These are phyloP conservation scores for Boulengeromyrus knoepffleri DNA, from an alignment of 2,113 vertebrate species.

Conservation along the genomic window DNA sequence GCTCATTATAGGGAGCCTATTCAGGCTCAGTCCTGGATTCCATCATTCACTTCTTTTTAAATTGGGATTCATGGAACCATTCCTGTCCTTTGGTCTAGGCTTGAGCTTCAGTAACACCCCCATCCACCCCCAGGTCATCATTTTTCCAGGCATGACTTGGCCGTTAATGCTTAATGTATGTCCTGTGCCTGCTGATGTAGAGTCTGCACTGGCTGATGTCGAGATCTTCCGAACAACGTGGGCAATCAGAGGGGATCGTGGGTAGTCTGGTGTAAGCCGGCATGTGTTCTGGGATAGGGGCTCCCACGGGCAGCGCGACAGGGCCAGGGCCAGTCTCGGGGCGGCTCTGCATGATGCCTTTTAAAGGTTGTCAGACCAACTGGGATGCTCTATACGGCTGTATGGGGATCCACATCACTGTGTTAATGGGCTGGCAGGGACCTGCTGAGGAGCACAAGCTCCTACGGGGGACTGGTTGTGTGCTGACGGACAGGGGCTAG, in stretches of 20 bases:
- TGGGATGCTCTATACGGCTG: background rate
- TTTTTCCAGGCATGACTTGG: conserved; percentile 12
- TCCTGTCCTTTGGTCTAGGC: conserved; percentile 6
- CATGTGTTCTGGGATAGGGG: background rate
- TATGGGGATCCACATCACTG: background rate
- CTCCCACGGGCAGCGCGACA: background rate
- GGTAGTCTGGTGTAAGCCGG: background rate
- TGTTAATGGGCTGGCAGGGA: background rate
- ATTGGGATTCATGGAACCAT: background rate
- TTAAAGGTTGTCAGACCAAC: background rate
- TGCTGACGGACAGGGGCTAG: background rate
- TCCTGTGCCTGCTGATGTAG: conserved; percentile 1
- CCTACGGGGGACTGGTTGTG: background rate
- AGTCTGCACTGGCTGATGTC: background rate
- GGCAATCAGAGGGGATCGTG: background rate
- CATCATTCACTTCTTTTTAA: background rate
- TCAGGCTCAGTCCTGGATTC: background rate
- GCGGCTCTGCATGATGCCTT: background rate
- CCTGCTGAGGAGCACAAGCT: background rate
- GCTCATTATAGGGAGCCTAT: background rate
- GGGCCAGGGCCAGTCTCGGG: background rate
- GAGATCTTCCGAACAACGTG: background rate
- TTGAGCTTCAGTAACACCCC: background rate
- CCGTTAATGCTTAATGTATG: background rate
- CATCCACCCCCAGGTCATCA: background rate